phyloP scores from a whole-genome alignment of 2,113 vertebrate species.

The Pachyramphus minor region DNA sequence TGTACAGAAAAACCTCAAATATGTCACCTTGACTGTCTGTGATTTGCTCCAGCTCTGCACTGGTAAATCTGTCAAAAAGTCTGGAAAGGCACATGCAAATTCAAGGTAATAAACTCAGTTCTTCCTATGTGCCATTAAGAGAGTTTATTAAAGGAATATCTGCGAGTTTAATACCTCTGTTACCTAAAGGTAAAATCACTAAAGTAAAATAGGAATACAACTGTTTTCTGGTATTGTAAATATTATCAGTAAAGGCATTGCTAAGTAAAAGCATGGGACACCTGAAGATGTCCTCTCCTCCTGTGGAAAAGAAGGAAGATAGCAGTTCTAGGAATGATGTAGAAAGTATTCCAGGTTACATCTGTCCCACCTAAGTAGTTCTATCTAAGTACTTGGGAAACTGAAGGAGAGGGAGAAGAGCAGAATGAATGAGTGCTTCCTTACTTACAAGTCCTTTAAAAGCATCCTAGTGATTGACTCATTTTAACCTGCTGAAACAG shows the following conservation, averaged over 20 bases:
- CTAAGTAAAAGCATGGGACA: not conserved
- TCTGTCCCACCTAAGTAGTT: fast-evolving
- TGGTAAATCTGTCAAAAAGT: not conserved
- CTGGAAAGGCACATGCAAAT: not conserved
- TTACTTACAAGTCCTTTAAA: not conserved
- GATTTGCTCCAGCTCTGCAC: not conserved
- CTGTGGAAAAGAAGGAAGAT: not conserved
- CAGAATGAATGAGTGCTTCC: not conserved
- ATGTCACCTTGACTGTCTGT: not conserved
- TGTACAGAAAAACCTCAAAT: not conserved
- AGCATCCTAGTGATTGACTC: not conserved
- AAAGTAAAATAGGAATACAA: not conserved
- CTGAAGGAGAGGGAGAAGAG: not conserved
- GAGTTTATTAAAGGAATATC: not conserved
- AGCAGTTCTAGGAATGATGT: not conserved
- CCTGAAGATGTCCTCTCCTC: not conserved
- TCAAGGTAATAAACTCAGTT: not conserved
- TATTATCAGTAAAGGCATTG: not conserved
- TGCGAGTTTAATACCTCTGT: not conserved
- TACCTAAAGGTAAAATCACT: not conserved
- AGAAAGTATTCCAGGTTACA: not conserved
- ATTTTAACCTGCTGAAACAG: not conserved
- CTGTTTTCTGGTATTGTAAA: not conserved
- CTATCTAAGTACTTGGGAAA: not conserved
- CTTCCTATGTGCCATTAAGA: not conserved